Percentiles rank a stretch among this genome's conserved stretches.
These are phyloP conservation scores for Lysandra coridon DNA, from an alignment of 2,888 invertebrate genomes.

Conservation along the genomic window DNA sequence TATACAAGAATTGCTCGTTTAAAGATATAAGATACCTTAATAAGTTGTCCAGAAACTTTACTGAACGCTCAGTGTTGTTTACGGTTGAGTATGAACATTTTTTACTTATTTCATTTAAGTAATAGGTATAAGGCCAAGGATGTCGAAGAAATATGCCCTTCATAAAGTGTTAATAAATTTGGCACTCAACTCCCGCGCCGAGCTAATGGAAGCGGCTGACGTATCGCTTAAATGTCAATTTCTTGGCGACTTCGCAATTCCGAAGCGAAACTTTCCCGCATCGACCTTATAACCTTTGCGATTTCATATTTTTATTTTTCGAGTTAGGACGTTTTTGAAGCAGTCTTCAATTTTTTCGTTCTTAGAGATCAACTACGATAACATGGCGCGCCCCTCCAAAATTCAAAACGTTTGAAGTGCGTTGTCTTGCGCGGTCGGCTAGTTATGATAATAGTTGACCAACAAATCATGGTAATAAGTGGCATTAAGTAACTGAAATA, in stretches of 20 bases:
- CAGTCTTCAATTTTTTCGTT: background rate
- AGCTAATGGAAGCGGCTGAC: background rate
- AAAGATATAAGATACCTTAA: too few relatives aligned
- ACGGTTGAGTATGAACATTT: background rate
- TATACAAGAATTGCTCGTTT: too few relatives aligned
- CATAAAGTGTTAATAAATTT: background rate
- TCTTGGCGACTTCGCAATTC: constrained; percentile 15
- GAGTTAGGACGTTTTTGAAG: background rate
- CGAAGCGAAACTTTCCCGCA: background rate
- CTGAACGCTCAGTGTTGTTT: too few relatives aligned
- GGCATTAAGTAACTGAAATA: too few relatives aligned
- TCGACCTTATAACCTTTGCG: background rate
- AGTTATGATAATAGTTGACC: too few relatives aligned
- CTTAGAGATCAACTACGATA: background rate
- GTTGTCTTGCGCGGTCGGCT: too few relatives aligned
- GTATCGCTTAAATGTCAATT: constrained; percentile 22
- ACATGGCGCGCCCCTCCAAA: too few relatives aligned
- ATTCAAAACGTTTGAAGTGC: too few relatives aligned
- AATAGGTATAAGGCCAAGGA: background rate
- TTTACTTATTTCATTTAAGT: background rate
- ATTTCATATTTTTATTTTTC: background rate
- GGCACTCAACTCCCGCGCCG: background rate
- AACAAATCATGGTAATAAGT: too few relatives aligned
- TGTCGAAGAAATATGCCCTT: background rate
- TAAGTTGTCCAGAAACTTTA: too few relatives aligned